phyloP scores from a whole-genome alignment of 2,113 vertebrate genomes.

The Ammodramus savannarum region DNA sequence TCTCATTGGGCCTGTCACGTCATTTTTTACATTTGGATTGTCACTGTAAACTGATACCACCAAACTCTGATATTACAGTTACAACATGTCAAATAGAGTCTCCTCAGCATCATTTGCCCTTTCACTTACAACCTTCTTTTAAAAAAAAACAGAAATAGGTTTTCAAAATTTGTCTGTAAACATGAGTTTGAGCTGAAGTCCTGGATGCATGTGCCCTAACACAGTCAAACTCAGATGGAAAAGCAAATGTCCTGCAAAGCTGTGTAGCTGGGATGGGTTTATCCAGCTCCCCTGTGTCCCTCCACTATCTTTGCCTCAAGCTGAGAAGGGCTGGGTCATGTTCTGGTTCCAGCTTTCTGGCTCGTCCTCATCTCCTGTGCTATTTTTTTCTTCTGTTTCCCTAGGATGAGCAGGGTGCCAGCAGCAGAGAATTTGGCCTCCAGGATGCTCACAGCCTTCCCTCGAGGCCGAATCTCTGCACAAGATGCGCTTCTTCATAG shows the following conservation, averaged over 20 bases:
- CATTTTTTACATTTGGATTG: background rate
- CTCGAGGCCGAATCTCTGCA: slow-evolving; percentile 74
- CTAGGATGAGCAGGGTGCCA: slow-evolving; percentile 79
- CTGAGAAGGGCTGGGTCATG: background rate
- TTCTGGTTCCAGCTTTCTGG: background rate
- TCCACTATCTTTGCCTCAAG: background rate
- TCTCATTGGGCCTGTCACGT: background rate
- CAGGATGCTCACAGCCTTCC: slow-evolving; percentile 78
- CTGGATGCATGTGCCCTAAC: background rate
- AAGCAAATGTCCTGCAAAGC: background rate
- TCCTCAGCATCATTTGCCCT: background rate
- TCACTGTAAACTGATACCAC: background rate
- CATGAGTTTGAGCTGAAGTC: background rate
- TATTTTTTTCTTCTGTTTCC: slow-evolving; percentile 16
- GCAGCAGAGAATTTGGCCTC: slow-evolving; percentile 83
- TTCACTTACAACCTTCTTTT: background rate
- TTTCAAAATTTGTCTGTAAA: background rate
- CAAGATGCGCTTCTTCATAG: slow-evolving; percentile 75
- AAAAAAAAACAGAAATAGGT: background rate
- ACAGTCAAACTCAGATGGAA: background rate
- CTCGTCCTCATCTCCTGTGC: background rate
- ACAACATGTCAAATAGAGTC: background rate
- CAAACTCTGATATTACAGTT: background rate
- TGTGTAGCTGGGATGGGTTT: background rate
- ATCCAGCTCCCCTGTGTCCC: background rate